These are phyloP conservation scores for Oxyura jamaicensis DNA, from an alignment of 2,113 vertebrate genomes.

Conservation along the genomic window DNA sequence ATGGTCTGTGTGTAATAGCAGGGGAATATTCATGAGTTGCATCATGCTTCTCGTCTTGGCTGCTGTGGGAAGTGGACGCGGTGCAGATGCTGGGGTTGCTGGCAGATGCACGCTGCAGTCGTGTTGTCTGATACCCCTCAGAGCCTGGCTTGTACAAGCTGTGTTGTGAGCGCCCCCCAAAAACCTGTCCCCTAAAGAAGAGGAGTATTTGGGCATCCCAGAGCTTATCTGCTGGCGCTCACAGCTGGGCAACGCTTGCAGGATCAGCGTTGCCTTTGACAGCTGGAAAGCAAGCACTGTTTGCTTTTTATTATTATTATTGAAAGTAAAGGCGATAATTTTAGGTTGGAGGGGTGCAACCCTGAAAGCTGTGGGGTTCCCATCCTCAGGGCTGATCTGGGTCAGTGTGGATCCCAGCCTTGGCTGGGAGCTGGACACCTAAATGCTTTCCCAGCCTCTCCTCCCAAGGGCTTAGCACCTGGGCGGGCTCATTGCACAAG, in stretches of 20 bases:
- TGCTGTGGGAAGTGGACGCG: neutral
- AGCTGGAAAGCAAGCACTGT: neutral
- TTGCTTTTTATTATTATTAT: neutral
- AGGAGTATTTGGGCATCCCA: neutral
- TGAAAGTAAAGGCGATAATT: neutral
- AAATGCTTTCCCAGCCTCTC: neutral
- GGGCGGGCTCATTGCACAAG: neutral
- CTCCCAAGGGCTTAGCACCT: neutral
- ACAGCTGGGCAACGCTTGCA: neutral
- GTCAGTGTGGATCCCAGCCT: neutral
- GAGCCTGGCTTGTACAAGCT: neutral
- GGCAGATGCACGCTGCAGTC: neutral
- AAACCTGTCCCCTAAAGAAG: neutral
- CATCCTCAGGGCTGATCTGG: neutral
- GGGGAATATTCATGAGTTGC: neutral
- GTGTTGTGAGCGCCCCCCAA: neutral
- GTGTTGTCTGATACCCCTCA: neutral
- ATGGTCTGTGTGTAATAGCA: neutral
- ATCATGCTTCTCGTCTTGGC: accelerated
- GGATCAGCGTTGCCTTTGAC: neutral
- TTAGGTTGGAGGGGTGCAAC: accelerated
- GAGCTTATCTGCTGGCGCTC: neutral
- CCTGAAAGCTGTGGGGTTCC: neutral
- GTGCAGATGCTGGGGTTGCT: neutral
- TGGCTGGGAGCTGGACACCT: neutral